Conservation (phyloP, 2,888 invertebrate genomes). For the Apodemia duryi region DNA sequence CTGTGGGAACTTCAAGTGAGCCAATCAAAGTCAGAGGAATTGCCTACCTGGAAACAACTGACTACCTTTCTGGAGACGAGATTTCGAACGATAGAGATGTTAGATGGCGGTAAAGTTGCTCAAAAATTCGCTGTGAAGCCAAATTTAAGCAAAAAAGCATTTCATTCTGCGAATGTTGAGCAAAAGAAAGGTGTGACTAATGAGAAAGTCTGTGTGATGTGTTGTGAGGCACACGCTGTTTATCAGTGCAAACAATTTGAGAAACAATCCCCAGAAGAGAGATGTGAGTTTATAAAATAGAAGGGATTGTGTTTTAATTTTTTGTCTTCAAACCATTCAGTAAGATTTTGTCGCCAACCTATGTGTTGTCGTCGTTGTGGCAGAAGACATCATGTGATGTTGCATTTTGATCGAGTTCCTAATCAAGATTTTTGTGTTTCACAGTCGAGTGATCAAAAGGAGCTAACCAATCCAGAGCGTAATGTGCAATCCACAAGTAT, state of each 20-base stretch:
- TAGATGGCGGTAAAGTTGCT: neutral
- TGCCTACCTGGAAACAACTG: neutral
- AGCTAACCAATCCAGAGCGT: no score
- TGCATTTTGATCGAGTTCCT: neutral
- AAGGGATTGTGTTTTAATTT: neutral
- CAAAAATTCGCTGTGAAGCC: neutral
- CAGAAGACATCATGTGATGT: neutral
- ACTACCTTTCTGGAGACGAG: neutral
- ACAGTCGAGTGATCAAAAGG: no score
- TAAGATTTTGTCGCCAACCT: neutral
- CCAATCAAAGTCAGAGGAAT: neutral
- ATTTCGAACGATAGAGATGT: neutral
- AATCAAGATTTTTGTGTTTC: neutral
- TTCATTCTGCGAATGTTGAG: no score
- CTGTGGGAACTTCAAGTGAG: neutral
- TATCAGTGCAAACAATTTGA: neutral
- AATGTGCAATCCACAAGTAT: neutral
- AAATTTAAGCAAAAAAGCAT: no score
- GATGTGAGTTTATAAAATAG: neutral
- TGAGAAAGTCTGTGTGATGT: neutral
- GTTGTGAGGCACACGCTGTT: neutral
- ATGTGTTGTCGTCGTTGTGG: neutral
- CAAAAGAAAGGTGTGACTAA: no score
- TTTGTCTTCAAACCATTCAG: neutral
- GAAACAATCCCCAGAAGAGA: neutral